A percentile compares a stretch with the other conserved stretches of the same genome.
phyloP scores from a whole-genome alignment of 2,888 invertebrate genomes.

The Diadromus collaris region DNA sequence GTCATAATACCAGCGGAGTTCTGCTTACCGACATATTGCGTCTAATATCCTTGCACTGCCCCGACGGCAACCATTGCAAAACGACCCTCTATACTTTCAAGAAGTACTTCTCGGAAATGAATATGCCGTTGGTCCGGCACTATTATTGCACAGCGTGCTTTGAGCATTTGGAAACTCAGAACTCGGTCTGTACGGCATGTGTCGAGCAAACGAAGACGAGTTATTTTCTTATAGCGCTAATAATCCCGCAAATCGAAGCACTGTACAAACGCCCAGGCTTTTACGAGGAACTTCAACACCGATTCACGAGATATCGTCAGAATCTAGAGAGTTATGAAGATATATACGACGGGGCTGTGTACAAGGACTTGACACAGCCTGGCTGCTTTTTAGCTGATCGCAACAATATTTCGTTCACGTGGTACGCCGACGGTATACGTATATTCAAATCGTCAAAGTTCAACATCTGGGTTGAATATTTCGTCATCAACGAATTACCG shows the following conservation, averaged over 20 bases:
- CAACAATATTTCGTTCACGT: not conserved
- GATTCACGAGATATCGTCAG: not conserved
- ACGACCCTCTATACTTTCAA: not conserved
- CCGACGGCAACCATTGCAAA: not conserved
- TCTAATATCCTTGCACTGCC: not conserved
- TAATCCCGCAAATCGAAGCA: not conserved
- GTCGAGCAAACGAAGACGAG: not conserved
- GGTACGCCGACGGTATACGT: slow-evolving; percentile 1
- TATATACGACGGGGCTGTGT: not conserved
- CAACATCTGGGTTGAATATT: not conserved
- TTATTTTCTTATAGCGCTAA: not conserved
- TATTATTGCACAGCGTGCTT: not conserved
- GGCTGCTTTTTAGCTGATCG: not conserved
- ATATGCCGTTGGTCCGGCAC: not conserved
- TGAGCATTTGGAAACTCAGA: not conserved
- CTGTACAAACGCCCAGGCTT: not conserved
- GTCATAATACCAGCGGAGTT: not conserved
- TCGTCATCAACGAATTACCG: slow-evolving; percentile 6
- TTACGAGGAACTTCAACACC: not conserved
- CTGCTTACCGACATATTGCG: not conserved
- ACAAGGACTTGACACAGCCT: not conserved
- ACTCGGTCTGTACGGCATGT: not conserved
- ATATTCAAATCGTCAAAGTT: not conserved
- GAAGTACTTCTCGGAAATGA: not conserved
- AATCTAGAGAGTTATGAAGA: not conserved